Percentiles rank a stretch among this genome's conserved stretches.
Evolutionary conservation across 2,888 invertebrate species (phyloP).

Genomic region (Loripinus fragilis): DNA sequence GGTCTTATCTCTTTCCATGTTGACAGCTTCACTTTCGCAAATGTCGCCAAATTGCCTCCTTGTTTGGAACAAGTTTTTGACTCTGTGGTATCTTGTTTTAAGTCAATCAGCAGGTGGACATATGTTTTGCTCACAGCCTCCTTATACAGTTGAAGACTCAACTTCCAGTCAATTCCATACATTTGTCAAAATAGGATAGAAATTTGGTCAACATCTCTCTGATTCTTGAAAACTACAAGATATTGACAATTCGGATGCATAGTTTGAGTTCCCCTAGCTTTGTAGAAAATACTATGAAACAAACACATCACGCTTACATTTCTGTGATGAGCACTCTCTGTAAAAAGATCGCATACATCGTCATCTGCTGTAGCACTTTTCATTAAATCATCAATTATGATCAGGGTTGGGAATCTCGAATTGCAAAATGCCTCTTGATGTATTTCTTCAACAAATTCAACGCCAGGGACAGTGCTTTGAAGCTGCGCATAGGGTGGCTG

Average conservation of each 20-base stretch:
- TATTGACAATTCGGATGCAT: constrained; percentile 2
- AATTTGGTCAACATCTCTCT: neutral
- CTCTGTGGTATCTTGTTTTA: constrained; percentile 4
- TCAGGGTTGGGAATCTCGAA: neutral
- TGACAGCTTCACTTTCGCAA: neutral
- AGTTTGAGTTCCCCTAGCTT: constrained; percentile 2
- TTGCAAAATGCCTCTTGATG: neutral
- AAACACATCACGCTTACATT: neutral
- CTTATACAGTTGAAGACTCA: neutral
- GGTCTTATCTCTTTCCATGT: neutral
- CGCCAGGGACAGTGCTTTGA: neutral
- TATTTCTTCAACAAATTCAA: constrained; percentile 5
- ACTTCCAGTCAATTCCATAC: neutral
- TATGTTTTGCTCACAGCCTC: constrained; percentile 3
- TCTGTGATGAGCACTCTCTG: neutral
- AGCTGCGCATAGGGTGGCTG: neutral
- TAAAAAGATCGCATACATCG: neutral
- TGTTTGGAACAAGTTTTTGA: neutral
- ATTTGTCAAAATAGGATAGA: neutral
- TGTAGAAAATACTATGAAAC: neutral
- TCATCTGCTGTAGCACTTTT: constrained; percentile 1
- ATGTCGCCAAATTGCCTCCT: too few species aligned
- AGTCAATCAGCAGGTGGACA: neutral
- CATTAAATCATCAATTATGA: constrained; percentile 6
- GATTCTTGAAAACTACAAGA: constrained; percentile 2